Base-by-base conservation (phyloP, 2,797 vertebrate genomes). In the Catostomus latipinnis region DNA sequence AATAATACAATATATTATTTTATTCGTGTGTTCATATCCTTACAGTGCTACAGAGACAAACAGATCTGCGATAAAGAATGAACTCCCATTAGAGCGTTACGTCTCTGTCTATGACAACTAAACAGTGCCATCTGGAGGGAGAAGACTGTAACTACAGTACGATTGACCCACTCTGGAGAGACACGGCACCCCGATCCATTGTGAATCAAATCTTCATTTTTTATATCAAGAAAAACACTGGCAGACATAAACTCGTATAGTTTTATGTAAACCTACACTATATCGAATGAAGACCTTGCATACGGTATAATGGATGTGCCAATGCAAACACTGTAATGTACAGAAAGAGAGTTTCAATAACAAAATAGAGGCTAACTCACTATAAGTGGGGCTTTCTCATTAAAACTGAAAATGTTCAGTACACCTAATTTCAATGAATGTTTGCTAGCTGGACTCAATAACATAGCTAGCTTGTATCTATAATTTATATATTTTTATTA, bases 111-210 rank as follows among this genome's bases (percentile, higher is more conserved):
- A 45, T 57, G 53, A 68, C 70, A 68, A 74, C 34, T 80, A 84
- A 82, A 70, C 73, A 86, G 53, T 78, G 84, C 76, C 84, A 82
- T 81, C 84, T 86, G n/a, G 73, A 74, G 84, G 80, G 11, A 1
- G 1, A 1, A 8, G 60, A 0, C 6, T 74, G 54, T 11, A 66
- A 74, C 79, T 54, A n/a, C 56, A 56, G 6, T 60, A 43, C 12
- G 9, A 5, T 49, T 60, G 14, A 46, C 16, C 52, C 9, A 58
- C 16, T 67, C 5, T 49, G 7, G 34, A 18, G 34, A 57, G 8
- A 8, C 9, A 6, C 7, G 0, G 18, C 43, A 45, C 45, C 52
- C 13, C 58, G 34, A 34, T 2, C 34, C 10, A 49, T 58, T 34
- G 34, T 34, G 2, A 3, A 34, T 34, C 14, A 18, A 18, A 58